Percentiles rank a stretch among this genome's conserved stretches.
These are phyloP conservation scores for Apaloderma vittatum DNA, from an alignment of 2,113 vertebrate genomes.

Conservation along the genomic window DNA sequence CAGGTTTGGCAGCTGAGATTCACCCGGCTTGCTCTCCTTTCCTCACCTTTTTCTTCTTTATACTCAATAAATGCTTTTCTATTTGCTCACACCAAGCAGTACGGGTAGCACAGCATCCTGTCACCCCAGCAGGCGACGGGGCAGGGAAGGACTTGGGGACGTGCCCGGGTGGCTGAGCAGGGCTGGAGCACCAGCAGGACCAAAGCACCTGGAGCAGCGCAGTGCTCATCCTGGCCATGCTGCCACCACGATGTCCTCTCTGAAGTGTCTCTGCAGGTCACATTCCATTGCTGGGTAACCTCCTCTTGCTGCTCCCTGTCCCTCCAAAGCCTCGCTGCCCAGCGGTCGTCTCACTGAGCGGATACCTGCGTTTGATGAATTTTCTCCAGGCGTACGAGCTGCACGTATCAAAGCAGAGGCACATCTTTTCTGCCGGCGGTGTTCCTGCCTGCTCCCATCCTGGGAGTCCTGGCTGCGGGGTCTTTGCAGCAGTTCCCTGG, in stretches of 20 bases:
- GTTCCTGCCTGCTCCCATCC: neutral
- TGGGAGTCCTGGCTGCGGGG: fast-evolving
- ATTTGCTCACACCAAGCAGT: neutral
- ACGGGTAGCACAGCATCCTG: neutral
- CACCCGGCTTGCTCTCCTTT: neutral
- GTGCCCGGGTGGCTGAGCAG: neutral
- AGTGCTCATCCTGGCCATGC: fast-evolving
- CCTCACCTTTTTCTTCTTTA: neutral
- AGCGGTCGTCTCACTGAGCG: fast-evolving
- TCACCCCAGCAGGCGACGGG: neutral
- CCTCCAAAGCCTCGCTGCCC: neutral
- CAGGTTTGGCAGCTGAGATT: neutral
- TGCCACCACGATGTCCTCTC: neutral
- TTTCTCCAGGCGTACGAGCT: neutral
- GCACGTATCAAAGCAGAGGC: neutral
- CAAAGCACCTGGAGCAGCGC: fast-evolving
- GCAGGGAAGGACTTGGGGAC: neutral
- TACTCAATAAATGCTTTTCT: neutral
- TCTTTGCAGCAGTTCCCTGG: neutral
- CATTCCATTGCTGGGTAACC: neutral
- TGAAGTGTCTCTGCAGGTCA: neutral
- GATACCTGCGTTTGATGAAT: neutral
- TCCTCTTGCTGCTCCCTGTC: neutral
- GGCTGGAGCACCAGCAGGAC: neutral
- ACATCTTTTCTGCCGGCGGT: neutral